Evolutionary conservation across 2,113 vertebrate species (phyloP).

Genomic region (Picathartes gymnocephalus): DNA sequence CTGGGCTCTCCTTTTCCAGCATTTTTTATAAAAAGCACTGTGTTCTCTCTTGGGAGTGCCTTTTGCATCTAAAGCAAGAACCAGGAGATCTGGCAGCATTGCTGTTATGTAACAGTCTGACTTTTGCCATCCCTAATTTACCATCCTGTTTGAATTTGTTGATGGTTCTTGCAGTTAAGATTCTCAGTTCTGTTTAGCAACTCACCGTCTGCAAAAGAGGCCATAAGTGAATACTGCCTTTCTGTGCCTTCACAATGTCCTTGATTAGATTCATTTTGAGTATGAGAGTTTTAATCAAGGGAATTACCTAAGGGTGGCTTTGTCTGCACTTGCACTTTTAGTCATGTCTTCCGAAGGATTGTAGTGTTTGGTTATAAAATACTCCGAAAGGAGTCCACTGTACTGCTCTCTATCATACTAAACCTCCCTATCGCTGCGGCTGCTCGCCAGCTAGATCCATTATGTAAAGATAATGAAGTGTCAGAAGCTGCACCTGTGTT

Average conservation of each 20-base stretch:
- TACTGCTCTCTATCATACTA: background rate
- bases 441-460: background rate
- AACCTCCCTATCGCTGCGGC: rapidly evolving
- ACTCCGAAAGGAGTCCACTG: background rate
- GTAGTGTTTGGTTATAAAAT: constrained; percentile 25
- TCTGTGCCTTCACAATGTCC: background rate
- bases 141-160: background rate
- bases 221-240: background rate
- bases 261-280: constrained; percentile 45
- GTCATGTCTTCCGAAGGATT: background rate
- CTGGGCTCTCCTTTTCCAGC: background rate
- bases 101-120: background rate
- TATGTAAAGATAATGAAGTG: background rate
- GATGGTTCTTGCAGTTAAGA: background rate
- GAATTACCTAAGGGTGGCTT: constrained; percentile 37
- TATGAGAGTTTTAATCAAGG: constrained; percentile 35
- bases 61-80: background rate
- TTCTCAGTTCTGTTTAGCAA: constrained; percentile 11
- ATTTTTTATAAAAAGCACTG: background rate
- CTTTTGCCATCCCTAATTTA: constrained; percentile 1
- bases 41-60: background rate
- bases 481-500: background rate
- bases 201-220: constrained; percentile 18
- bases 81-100: background rate
- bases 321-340: constrained; percentile 28